phyloP scores from a whole-genome alignment of 2,797 vertebrate genomes.

The Scarus forsteni region DNA sequence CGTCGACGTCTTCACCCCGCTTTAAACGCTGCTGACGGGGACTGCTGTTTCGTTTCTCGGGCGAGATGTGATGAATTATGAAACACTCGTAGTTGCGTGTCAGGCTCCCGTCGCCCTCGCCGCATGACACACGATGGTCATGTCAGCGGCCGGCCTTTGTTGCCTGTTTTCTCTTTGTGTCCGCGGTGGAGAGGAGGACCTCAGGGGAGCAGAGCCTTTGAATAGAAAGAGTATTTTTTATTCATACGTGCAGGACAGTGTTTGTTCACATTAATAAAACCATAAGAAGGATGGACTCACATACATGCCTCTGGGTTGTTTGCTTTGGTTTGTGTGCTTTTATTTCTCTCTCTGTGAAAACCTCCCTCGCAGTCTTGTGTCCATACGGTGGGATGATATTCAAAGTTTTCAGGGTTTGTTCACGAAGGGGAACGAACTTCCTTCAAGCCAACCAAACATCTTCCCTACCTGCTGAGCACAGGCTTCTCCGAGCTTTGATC shows the following conservation, averaged over 20 bases:
- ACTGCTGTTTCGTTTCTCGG: constrained; percentile 59
- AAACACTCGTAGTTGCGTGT: constrained; percentile 44
- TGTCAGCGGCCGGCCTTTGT: constrained; percentile 32
- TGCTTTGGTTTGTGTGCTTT: constrained; percentile 47
- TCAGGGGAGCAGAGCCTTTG: constrained; percentile 49
- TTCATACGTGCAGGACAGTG: constrained; percentile 41
- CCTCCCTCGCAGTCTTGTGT: constrained; percentile 46
- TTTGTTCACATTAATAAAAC: constrained; percentile 65
- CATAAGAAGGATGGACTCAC: constrained; percentile 48
- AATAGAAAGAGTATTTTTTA: constrained; percentile 50
- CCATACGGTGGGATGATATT: constrained; percentile 63
- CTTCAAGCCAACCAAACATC: constrained; percentile 54
- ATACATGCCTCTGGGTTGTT: constrained; percentile 58
- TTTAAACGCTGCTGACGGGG: constrained; percentile 62
- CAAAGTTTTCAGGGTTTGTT: constrained; percentile 48
- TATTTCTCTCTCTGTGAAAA: constrained; percentile 15
- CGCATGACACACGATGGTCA: constrained; percentile 33
- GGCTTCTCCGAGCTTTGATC: constrained; percentile 71
- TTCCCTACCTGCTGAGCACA: constrained; percentile 63
- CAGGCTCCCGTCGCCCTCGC: background rate
- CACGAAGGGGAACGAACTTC: constrained; percentile 40
- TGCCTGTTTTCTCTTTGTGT: constrained; percentile 47
- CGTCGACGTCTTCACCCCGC: constrained; percentile 66
- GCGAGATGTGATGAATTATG: constrained; percentile 63
- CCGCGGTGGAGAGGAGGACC: constrained; percentile 28